Evolutionary conservation across 1,140 invertebrate species (phyloP), one percentile per base, ranked within the genome.

Genomic region (Hermetia illucens): DNA sequence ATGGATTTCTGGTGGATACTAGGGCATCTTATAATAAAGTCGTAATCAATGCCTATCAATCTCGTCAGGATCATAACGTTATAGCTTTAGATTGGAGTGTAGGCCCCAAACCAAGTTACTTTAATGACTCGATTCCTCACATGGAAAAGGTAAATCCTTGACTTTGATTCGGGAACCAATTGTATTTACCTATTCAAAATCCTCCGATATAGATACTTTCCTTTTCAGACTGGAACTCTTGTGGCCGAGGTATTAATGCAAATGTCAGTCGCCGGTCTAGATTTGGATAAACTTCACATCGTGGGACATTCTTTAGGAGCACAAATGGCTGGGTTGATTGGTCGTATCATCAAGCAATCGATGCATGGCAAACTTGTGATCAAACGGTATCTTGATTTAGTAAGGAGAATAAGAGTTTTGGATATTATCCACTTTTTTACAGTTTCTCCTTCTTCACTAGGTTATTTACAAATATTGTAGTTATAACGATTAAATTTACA

Each of bases 281-380:
- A 58, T 17, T 3, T 42, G 2, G 36, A 55, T 0, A 48, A 51
- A 3, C 52, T 74, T 22, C 78, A 82, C 49, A 45, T 82, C 3
- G 63, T 83, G 34, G 78, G 74, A 0, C 78, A 79, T 50, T 80
- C 77, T 10, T 53, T 82, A 8, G 79, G 79, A 1, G 74, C 72
- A 3, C 78, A 82, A 31, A 63, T 79, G 4, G 69, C 75, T 3
- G 77, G 75, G 1, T 70, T 70, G 31, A 62, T 72, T 2, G 75
- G 73, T 0, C 52, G 47, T 39, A 50, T 47, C 32, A 19, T 63
- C 3, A 47, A 45, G 22, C 43, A 44, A 20, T 30, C 29, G 8
- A 30, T 25, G 12, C 18, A 18, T 13, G 17, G 21, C 10, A 37
- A 30, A n/a, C 29, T 45, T 5, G 45, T 43, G 43, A 21, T 48